Evolutionary conservation across 2,888 invertebrate species (phyloP).

Genomic region (Cactoblastis cactorum): DNA sequence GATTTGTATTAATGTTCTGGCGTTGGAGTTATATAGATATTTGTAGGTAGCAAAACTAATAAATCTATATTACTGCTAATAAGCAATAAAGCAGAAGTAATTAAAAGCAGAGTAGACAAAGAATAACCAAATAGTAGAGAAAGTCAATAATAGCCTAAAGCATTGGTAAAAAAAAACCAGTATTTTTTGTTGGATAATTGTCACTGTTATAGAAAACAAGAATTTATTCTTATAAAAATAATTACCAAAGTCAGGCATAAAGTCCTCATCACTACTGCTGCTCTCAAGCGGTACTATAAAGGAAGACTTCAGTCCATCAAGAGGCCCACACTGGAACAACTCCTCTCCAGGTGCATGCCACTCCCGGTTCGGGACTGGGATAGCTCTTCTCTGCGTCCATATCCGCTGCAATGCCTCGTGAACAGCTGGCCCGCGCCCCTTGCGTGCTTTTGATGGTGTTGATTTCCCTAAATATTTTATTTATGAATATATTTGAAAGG

Average conservation of each 20-base stretch:
- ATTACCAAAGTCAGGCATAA: conserved; percentile 67
- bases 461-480: conserved; percentile 50
- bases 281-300: conserved; percentile 53
- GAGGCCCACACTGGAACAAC: conserved; percentile 64
- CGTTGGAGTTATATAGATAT: too few relatives aligned
- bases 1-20: too few relatives aligned
- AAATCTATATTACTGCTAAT: too few relatives aligned
- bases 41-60: too few relatives aligned
- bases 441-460: conserved; percentile 47
- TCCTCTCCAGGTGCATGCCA: conserved; percentile 77
- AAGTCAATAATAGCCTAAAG: too few relatives aligned
- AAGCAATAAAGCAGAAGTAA: too few relatives aligned
- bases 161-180: too few relatives aligned
- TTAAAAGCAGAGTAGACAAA: too few relatives aligned
- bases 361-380: conserved; percentile 47
- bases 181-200: too few relatives aligned
- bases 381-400: conserved; percentile 51
- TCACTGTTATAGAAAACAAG: too few relatives aligned
- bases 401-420: conserved; percentile 81
- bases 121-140: too few relatives aligned
- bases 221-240: background rate
- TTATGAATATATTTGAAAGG: too few relatives aligned
- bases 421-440: conserved; percentile 69
- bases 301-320: conserved; percentile 46
- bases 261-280: conserved; percentile 70